Conservation (phyloP, 2,888 invertebrate species). For the Cyclophora punctaria region DNA sequence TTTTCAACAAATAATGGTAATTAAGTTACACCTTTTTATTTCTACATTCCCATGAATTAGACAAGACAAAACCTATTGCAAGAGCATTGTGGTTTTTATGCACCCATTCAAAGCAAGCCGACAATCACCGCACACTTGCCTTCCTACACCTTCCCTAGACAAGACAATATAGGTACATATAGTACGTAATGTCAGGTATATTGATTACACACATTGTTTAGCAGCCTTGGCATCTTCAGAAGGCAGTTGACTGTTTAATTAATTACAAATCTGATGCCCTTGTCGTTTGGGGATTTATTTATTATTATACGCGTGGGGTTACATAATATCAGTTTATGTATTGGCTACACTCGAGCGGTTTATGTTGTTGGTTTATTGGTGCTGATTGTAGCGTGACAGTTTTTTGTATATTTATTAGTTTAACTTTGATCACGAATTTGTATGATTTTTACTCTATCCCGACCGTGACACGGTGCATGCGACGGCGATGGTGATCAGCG, state of each 20-base stretch:
- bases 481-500: too few species aligned
- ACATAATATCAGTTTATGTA: too few species aligned
- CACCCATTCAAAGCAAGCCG: slow-evolving; percentile 15
- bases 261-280: slow-evolving; percentile 3
- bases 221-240: slow-evolving; percentile 16
- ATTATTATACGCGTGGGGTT: too few species aligned
- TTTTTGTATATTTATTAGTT: too few species aligned
- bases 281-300: too few species aligned
- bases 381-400: too few species aligned
- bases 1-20: background rate
- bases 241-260: slow-evolving; percentile 5
- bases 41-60: slow-evolving; percentile 9
- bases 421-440: too few species aligned
- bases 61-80: background rate
- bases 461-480: too few species aligned
- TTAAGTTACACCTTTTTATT: slow-evolving; percentile 1
- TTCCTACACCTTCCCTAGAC: slow-evolving; percentile 11
- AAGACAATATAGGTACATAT: slow-evolving; percentile 3
- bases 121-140: slow-evolving; percentile 12
- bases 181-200: slow-evolving; percentile 3
- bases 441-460: too few species aligned
- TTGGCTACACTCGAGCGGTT: too few species aligned
- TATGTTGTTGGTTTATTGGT: too few species aligned
- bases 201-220: slow-evolving; percentile 10
- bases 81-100: slow-evolving; percentile 17